Conservation (phyloP, 2,797 vertebrate species). For the Enteromius trimaculatus region DNA sequence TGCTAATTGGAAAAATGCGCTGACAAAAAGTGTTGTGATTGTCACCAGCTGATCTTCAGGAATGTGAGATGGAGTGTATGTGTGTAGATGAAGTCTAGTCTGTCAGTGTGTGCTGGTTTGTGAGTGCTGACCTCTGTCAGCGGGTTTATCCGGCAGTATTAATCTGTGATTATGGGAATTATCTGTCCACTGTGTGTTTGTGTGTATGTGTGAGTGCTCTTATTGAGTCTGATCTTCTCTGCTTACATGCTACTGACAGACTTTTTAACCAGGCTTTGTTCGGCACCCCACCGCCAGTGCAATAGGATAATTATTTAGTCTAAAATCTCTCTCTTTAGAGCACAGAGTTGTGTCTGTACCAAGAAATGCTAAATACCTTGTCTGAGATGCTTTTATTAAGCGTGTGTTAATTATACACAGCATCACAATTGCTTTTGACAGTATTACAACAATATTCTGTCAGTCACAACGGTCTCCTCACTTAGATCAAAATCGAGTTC, state of each 20-base stretch:
- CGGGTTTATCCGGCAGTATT: conserved; percentile 60
- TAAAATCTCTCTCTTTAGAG: conserved; percentile 35
- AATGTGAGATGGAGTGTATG: conserved; percentile 20
- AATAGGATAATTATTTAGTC: conserved; percentile 60
- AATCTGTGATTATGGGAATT: conserved; percentile 63
- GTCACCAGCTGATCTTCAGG: conserved; percentile 35
- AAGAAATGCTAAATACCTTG: conserved; percentile 23
- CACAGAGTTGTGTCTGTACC: conserved; percentile 7
- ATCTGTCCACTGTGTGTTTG: conserved; percentile 48
- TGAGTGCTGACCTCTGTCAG: conserved; percentile 58
- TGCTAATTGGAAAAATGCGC: not conserved
- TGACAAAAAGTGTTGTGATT: not conserved
- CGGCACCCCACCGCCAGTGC: conserved; percentile 57
- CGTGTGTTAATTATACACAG: conserved; percentile 35
- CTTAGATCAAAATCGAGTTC: conserved; percentile 58
- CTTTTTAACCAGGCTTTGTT: conserved; percentile 55
- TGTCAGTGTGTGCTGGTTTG: conserved; percentile 55
- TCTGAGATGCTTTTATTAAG: conserved; percentile 28
- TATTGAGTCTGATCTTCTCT: conserved; percentile 42
- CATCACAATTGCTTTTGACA: conserved; percentile 31
- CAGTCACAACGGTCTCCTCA: conserved; percentile 56
- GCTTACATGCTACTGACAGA: conserved; percentile 53
- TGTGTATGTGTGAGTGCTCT: conserved; percentile 19
- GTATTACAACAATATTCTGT: conserved; percentile 44
- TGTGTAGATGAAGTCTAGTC: conserved; percentile 20